Conservation (phyloP, 2,888 invertebrate species). For the Quadriops clusia region DNA sequence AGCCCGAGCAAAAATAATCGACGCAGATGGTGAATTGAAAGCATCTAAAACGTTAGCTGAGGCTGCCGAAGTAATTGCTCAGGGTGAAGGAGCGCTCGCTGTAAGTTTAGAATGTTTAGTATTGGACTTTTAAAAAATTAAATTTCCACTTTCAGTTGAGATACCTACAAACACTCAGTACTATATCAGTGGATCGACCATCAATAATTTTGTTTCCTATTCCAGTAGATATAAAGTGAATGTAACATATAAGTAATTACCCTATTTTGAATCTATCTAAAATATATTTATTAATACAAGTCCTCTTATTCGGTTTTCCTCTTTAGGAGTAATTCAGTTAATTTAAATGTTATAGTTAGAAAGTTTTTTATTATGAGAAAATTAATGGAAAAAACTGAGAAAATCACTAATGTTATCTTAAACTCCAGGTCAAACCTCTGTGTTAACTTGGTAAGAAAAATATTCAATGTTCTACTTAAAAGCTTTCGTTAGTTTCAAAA, state of each 20-base stretch:
- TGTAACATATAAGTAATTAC: too few species aligned
- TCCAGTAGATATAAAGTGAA: too few species aligned
- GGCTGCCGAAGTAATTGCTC: slow-evolving; percentile 4
- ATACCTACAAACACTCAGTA: slow-evolving; percentile 6
- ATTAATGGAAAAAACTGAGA: too few species aligned
- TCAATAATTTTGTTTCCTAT: slow-evolving; percentile 3
- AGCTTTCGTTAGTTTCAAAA: too few species aligned
- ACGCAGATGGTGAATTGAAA: slow-evolving; percentile 5
- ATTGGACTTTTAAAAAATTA: not conserved
- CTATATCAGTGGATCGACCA: slow-evolving; percentile 1
- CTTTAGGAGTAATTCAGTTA: too few species aligned
- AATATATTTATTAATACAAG: slow-evolving; percentile 1
- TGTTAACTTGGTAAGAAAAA: too few species aligned
- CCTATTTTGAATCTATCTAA: not conserved
- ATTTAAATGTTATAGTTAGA: too few species aligned
- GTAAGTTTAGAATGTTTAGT: not conserved
- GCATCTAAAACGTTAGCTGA: slow-evolving; percentile 3
- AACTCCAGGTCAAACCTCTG: too few species aligned
- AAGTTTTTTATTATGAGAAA: too few species aligned
- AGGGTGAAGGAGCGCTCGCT: slow-evolving; percentile 1
- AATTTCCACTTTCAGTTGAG: slow-evolving; percentile 1
- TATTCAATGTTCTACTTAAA: too few species aligned
- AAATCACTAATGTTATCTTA: too few species aligned
- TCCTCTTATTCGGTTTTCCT: too few species aligned
- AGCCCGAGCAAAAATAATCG: slow-evolving; percentile 5